Evolutionary conservation across 2,797 vertebrate species (phyloP).

Genomic region (Molossus alvarezi): DNA sequence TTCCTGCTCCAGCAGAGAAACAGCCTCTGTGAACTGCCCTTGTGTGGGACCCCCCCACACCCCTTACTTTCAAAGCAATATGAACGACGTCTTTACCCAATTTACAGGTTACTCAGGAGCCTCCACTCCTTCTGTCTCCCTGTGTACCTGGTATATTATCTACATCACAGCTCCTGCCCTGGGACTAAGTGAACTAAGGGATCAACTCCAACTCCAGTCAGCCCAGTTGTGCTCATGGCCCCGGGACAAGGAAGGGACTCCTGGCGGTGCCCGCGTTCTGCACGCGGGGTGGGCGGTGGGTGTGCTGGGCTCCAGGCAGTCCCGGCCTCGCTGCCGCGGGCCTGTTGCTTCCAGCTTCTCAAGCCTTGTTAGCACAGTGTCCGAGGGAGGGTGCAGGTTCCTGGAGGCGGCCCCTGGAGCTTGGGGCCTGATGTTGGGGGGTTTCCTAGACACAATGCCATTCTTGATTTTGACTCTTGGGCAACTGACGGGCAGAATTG

Average conservation of each 20-base stretch:
- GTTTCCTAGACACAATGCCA: neutral
- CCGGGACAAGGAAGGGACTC: neutral
- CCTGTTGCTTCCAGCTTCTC: neutral
- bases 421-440: fast-evolving
- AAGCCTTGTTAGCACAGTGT: neutral
- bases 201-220: neutral
- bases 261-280: neutral
- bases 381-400: fast-evolving
- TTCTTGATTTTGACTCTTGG: neutral
- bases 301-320: neutral
- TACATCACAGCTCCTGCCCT: neutral
- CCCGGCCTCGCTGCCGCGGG: neutral
- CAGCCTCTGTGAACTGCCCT: neutral
- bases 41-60: neutral
- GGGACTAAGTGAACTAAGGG: neutral
- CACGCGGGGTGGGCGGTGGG: fast-evolving
- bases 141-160: neutral
- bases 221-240: neutral
- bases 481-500: neutral
- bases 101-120: neutral
- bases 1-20: neutral
- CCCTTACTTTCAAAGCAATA: neutral
- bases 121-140: neutral
- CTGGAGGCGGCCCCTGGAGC: fast-evolving
- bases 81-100: neutral